Conservation (phyloP, 2,888 invertebrate genomes). For the Lasioglossum figueresi region DNA sequence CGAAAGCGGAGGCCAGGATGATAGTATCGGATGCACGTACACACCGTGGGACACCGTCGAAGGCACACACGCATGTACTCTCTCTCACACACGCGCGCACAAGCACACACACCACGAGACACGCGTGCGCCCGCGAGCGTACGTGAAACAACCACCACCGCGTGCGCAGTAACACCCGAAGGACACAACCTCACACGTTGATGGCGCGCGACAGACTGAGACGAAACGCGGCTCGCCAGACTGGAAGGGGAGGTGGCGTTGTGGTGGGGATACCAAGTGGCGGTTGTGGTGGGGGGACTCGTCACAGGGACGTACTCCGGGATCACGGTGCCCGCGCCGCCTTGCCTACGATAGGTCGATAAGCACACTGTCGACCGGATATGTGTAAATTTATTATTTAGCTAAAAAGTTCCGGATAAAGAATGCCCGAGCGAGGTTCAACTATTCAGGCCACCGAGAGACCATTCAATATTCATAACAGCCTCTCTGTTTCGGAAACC, state of each 20-base stretch:
- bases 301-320: conserved; percentile 64
- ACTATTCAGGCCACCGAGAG: background rate
- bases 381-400: conserved; percentile 14
- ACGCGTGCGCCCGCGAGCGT: conserved; percentile 45
- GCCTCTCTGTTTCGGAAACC: background rate
- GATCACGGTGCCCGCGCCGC: conserved; percentile 29
- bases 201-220: conserved; percentile 79
- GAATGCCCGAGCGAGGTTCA: background rate
- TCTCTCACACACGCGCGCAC: conserved; percentile 42
- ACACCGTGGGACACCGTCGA: conserved; percentile 48
- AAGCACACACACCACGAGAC: conserved; percentile 46
- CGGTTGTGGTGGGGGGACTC: conserved; percentile 46
- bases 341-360: conserved; percentile 41
- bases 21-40: conserved; percentile 58
- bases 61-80: conserved; percentile 52
- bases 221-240: conserved; percentile 66
- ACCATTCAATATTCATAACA: background rate
- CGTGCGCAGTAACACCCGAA: conserved; percentile 13
- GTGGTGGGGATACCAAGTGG: conserved; percentile 56
- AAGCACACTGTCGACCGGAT: conserved; percentile 10
- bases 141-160: conserved; percentile 51
- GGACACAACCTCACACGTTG: conserved; percentile 68
- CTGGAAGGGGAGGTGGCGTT: conserved; percentile 58
- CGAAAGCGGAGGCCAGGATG: conserved; percentile 60
- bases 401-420: background rate